phyloP scores from a whole-genome alignment of 2,888 invertebrate genomes.

The Eurytoma adleriae region DNA sequence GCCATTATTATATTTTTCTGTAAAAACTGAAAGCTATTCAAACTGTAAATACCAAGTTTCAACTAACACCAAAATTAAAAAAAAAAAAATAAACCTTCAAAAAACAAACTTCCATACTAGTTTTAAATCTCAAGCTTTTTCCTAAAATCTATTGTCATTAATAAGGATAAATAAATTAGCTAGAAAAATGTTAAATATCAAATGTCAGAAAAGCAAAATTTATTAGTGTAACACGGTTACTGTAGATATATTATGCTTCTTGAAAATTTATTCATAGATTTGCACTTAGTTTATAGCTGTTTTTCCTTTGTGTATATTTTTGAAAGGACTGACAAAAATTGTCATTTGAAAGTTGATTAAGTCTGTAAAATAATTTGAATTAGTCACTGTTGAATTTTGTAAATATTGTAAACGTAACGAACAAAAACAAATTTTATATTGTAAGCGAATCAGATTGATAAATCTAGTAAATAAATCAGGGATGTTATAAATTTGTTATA shows the following conservation, averaged over 20 bases:
- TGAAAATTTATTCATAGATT: slow-evolving; percentile 17
- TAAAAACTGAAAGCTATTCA: not conserved
- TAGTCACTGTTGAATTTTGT: slow-evolving; percentile 21
- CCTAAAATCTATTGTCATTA: slow-evolving; percentile 6
- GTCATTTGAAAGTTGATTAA: slow-evolving; percentile 22
- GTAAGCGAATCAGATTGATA: slow-evolving; percentile 10
- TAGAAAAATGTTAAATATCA: slow-evolving; percentile 10
- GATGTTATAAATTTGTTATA: slow-evolving; percentile 7
- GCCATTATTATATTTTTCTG: slow-evolving; percentile 5
- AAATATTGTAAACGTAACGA: slow-evolving; percentile 33
- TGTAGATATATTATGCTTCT: slow-evolving; percentile 15
- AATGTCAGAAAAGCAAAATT: not conserved
- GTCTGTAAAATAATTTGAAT: slow-evolving; percentile 19
- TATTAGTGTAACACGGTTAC: not conserved
- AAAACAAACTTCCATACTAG: not conserved
- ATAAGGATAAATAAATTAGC: slow-evolving; percentile 9
- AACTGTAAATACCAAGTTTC: not conserved
- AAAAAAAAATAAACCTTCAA: slow-evolving; percentile 20
- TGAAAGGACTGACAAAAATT: slow-evolving; percentile 25
- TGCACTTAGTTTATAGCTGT: slow-evolving; percentile 19
- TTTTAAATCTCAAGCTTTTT: slow-evolving; percentile 50
- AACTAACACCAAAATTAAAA: not conserved
- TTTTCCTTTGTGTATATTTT: slow-evolving; percentile 10
- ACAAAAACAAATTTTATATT: slow-evolving; percentile 19
- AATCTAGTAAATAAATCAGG: slow-evolving; percentile 18